These are phyloP conservation scores for Loxodonta africana DNA, from an alignment of 2,113 vertebrate species.

Conservation along the genomic window DNA sequence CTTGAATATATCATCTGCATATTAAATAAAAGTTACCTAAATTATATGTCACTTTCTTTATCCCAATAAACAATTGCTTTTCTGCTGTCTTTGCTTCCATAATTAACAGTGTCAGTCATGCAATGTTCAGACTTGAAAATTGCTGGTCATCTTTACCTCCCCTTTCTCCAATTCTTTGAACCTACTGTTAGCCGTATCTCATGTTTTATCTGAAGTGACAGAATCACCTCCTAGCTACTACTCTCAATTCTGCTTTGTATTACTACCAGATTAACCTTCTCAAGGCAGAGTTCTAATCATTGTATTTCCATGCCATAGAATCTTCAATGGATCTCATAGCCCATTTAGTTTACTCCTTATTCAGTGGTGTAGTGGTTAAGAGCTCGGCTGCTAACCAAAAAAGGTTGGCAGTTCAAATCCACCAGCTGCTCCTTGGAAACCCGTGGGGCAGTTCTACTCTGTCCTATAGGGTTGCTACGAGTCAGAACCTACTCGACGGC, in stretches of 20 bases:
- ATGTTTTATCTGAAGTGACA: neutral
- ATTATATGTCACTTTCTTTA: neutral
- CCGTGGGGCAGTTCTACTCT: too few species aligned
- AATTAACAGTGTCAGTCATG: neutral
- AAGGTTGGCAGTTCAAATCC: too few species aligned
- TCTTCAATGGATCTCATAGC: neutral
- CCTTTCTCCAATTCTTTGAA: neutral
- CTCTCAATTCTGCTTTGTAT: neutral
- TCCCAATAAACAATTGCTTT: neutral
- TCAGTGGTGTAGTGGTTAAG: neutral
- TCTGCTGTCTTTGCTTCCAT: neutral
- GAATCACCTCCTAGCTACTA: neutral
- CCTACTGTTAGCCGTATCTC: neutral
- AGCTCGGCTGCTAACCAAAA: too few species aligned
- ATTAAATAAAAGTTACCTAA: neutral
- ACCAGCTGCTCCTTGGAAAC: too few species aligned
- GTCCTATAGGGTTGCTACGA: too few species aligned
- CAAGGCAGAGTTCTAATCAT: neutral
- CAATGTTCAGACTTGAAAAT: neutral
- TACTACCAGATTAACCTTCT: neutral
- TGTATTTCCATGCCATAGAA: neutral
- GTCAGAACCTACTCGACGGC: too few species aligned
- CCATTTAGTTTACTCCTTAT: neutral
- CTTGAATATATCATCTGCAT: neutral
- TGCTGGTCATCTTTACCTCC: neutral